Conservation (phyloP, 2,888 invertebrate genomes). For the Hirtodrosophila duncani region DNA sequence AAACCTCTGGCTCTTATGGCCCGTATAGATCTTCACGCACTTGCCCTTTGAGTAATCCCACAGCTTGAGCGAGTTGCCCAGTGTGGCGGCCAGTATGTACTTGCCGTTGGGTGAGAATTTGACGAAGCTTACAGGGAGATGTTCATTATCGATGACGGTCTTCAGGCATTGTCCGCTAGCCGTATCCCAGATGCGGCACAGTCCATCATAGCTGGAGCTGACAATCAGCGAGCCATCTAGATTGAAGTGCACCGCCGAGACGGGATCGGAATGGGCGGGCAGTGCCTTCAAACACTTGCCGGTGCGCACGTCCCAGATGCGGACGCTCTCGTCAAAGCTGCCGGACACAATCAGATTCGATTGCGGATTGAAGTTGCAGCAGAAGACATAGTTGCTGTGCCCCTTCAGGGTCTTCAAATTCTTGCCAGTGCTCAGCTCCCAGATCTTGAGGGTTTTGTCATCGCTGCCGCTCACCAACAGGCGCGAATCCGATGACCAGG, state of each 20-base stretch:
- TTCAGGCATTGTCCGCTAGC: conserved; percentile 99
- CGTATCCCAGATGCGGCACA: conserved; percentile 99
- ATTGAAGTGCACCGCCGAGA: conserved; percentile 98
- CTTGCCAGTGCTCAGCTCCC: conserved; percentile 97
- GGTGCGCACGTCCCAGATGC: too few relatives aligned
- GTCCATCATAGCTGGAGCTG: conserved; percentile 98
- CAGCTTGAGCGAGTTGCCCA: conserved; percentile 97
- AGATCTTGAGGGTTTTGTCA: too few relatives aligned
- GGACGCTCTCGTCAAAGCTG: too few relatives aligned
- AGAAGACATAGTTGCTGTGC: conserved; percentile 99
- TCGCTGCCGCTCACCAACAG: too few relatives aligned
- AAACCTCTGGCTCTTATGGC: conserved; percentile 99
- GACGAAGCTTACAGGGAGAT: conserved; percentile 99
- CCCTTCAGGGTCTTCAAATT: conserved; percentile 98
- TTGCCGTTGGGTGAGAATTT: too few relatives aligned
- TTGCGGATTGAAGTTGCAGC: conserved; percentile 99
- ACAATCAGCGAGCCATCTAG: conserved; percentile 98
- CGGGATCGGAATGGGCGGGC: conserved; percentile 99
- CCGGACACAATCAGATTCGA: too few relatives aligned
- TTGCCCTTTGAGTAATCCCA: conserved; percentile 99
- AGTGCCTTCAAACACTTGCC: conserved; percentile 97
- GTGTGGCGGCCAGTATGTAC: too few relatives aligned
- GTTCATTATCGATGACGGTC: conserved; percentile 98
- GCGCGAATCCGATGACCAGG: too few relatives aligned
- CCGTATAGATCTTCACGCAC: conserved; percentile 98